phyloP scores from a whole-genome alignment of 2,888 invertebrate genomes.

The Rhabditoides inermis region DNA sequence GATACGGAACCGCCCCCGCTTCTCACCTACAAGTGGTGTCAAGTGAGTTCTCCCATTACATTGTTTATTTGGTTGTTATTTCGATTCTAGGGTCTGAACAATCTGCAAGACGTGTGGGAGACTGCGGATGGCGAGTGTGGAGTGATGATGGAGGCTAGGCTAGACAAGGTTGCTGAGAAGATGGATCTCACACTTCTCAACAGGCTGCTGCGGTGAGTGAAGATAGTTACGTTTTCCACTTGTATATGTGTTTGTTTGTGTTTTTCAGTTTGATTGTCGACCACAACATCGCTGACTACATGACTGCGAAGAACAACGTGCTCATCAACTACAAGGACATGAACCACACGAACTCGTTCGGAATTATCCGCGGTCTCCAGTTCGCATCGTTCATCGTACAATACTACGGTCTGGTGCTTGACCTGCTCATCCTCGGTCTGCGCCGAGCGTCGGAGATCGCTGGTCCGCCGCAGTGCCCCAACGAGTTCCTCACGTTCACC shows the following conservation, averaged over 20 bases:
- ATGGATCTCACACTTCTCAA: slow-evolving; percentile 96
- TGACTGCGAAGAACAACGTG: slow-evolving; percentile 99
- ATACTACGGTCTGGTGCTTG: slow-evolving; percentile 93
- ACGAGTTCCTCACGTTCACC: slow-evolving; percentile 94
- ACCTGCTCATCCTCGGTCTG: slow-evolving; percentile 87
- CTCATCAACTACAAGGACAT: slow-evolving; percentile 98
- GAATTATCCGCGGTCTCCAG: slow-evolving; percentile 93
- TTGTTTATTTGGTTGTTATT: too few species aligned
- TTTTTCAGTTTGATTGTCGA: slow-evolving; percentile 79
- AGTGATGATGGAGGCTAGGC: slow-evolving; percentile 87
- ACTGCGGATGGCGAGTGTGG: slow-evolving; percentile 97
- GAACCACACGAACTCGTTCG: slow-evolving; percentile 99
- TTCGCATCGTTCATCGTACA: slow-evolving; percentile 92
- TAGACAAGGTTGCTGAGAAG: slow-evolving; percentile 98
- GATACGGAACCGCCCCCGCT: slow-evolving; percentile 84
- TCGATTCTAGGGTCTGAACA: slow-evolving; percentile 51
- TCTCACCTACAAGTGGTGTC: slow-evolving; percentile 91
- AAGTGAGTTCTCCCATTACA: too few species aligned
- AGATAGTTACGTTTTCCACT: too few species aligned
- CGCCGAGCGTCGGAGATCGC: slow-evolving; percentile 98
- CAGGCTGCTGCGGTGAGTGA: slow-evolving; percentile 70
- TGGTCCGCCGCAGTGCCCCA: slow-evolving; percentile 96
- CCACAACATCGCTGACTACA: slow-evolving; percentile 99
- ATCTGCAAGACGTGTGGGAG: slow-evolving; percentile 88
- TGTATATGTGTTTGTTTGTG: too few species aligned